phyloP scores from a whole-genome alignment of 2,888 invertebrate species.

The Cantharis rufa region DNA sequence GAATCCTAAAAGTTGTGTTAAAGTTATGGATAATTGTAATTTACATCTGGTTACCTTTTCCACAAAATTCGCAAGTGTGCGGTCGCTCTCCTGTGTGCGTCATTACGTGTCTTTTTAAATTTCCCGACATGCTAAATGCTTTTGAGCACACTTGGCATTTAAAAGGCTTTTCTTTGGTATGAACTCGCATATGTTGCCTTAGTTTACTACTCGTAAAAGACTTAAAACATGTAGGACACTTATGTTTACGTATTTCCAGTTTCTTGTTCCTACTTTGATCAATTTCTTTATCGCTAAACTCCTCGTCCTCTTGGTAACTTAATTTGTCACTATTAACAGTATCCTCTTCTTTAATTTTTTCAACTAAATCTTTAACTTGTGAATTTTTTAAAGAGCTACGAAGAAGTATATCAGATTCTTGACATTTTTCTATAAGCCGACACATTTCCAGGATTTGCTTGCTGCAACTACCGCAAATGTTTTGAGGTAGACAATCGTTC shows the following conservation, averaged over 20 bases:
- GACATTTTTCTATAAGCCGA: constrained; percentile 16
- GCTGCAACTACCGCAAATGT: constrained; percentile 16
- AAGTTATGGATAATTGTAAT: neutral
- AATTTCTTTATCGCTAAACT: neutral
- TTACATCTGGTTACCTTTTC: constrained; percentile 19
- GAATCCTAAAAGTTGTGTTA: constrained; percentile 20
- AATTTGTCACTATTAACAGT: neutral
- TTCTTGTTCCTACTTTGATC: constrained; percentile 15
- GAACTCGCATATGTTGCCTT: constrained; percentile 46
- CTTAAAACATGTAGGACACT: constrained; percentile 23
- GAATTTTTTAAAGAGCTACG: constrained; percentile 4
- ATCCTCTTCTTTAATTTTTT: neutral
- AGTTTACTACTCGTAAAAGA: constrained; percentile 25
- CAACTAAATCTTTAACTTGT: neutral
- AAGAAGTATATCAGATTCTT: constrained; percentile 11
- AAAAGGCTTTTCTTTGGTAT: constrained; percentile 51
- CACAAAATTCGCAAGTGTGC: constrained; percentile 29
- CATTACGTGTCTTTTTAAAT: constrained; percentile 31
- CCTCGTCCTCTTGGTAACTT: neutral
- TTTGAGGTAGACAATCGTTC: constrained; percentile 22
- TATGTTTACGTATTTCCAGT: constrained; percentile 14
- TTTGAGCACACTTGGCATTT: constrained; percentile 53
- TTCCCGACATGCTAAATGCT: constrained; percentile 37
- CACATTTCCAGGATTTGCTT: neutral
- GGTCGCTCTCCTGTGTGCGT: constrained; percentile 30